These are phyloP conservation scores for Nymphalis urticae DNA, from an alignment of 2,888 invertebrate genomes.

Conservation along the genomic window DNA sequence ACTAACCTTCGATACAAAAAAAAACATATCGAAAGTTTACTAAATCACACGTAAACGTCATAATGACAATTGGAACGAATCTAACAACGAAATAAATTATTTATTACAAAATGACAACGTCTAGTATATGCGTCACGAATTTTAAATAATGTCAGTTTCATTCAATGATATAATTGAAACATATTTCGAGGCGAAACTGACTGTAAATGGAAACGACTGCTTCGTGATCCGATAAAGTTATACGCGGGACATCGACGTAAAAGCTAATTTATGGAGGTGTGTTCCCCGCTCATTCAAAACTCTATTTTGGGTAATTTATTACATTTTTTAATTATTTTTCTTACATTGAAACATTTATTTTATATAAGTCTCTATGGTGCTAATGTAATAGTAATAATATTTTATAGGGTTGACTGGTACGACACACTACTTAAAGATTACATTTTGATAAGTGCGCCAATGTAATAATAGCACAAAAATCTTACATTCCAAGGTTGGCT, in stretches of 20 bases:
- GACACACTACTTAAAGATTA: too few species aligned
- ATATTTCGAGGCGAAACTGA: slow-evolving; percentile 23
- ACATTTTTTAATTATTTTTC: background rate
- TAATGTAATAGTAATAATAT: too few species aligned
- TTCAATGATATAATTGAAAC: slow-evolving; percentile 25
- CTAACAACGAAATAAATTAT: background rate
- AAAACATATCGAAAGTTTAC: too few species aligned
- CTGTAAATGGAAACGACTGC: slow-evolving; percentile 20
- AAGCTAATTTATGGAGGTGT: slow-evolving; percentile 52
- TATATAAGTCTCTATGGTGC: too few species aligned
- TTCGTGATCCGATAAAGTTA: slow-evolving; percentile 48
- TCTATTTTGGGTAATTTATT: background rate
- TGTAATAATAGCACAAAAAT: too few species aligned
- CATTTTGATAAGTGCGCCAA: too few species aligned
- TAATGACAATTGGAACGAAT: too few species aligned
- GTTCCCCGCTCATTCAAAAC: slow-evolving; percentile 9
- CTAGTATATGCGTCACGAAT: background rate
- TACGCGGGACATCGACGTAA: slow-evolving; percentile 46
- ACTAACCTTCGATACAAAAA: too few species aligned
- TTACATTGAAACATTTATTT: too few species aligned
- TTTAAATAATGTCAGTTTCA: slow-evolving; percentile 19
- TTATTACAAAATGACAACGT: background rate
- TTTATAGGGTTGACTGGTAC: too few species aligned
- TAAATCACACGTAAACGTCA: too few species aligned
- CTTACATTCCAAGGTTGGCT: too few species aligned